Evolutionary conservation across 2,113 vertebrate genomes (phyloP), one percentile per base, ranked within the genome.

Genomic region (Solea solea): DNA sequence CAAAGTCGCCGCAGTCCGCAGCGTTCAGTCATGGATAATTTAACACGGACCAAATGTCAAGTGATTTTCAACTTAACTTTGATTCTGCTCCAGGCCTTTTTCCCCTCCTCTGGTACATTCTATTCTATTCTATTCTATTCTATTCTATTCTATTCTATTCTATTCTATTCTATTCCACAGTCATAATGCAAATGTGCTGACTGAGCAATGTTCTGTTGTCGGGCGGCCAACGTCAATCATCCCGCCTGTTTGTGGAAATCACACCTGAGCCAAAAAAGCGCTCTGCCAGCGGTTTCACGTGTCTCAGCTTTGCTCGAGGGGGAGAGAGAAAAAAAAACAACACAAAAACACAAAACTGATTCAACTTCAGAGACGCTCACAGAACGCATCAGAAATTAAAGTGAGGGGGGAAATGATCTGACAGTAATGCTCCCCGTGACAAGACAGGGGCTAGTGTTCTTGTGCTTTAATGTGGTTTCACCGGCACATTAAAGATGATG

Each of bases 31-130:
- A 90, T 83, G 89, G 82, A 82, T 90, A 83, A 92, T 92, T 92
- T 82, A 89, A 89, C 90, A 83, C 77, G 13, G 90, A 90, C 86
- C 83, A 86, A 92, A 92, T 86, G 90, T 92, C 88, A 90, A 90
- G 86, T 84, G 86, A 86, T 92, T 89, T 91, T 88, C 56, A 83
- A 78, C 79, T 85, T 85, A 53, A 69, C 78, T 85, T 85, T 88
- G 84, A 90, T 86, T 88, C 74, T 64, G 58, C 57, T 60, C 67
- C 71, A 5, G 14, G 7, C n/a, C n/a, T 16, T 63, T 42, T 56
- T 60, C 74, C 51, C 45, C 72, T 50, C 63, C 62, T 76, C 28
- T 5, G 9, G 34, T 64, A 34, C 56, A 8, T 41, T 70, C 51
- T 48, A 1, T 25, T 52, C 51, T 48, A 1, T 25, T 52, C 41